Evolutionary conservation across 2,113 vertebrate species (phyloP).

Genomic region (Oreochromis tanganicae): DNA sequence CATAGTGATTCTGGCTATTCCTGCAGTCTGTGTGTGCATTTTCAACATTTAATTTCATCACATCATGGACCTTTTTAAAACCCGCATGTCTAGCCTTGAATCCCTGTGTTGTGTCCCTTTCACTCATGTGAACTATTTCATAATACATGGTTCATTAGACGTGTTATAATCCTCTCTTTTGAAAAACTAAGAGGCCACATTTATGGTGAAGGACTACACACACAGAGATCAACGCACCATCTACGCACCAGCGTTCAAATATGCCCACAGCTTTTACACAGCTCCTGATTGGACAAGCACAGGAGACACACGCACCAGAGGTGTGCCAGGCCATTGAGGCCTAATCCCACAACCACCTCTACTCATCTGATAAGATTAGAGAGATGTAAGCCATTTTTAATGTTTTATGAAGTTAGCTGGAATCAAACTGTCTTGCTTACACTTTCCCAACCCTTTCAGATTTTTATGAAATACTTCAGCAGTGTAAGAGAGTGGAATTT

Average conservation of each 20-base stretch:
- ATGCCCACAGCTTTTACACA: constrained; percentile 47
- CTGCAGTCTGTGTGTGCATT: not conserved
- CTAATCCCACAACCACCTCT: constrained; percentile 44
- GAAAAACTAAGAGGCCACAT: not conserved
- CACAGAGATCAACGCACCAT: not conserved
- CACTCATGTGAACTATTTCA: not conserved
- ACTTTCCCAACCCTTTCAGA: constrained; percentile 47
- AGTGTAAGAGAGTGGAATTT: constrained; percentile 21
- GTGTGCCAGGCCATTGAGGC: not conserved
- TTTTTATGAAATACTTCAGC: not conserved
- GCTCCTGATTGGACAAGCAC: constrained; percentile 45
- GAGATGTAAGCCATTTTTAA: constrained; percentile 37
- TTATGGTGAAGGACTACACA: not conserved
- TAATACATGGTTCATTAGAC: not conserved
- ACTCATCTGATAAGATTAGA: constrained; percentile 49
- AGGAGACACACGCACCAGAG: constrained; percentile 1
- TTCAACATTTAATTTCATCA: not conserved
- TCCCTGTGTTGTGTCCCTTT: not conserved
- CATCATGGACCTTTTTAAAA: not conserved
- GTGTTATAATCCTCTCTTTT: not conserved
- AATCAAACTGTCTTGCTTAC: constrained; percentile 19
- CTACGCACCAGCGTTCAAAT: constrained; percentile 45
- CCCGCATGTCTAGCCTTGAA: not conserved
- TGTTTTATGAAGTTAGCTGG: not conserved
- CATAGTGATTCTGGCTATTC: not conserved